A percentile compares a stretch with the other conserved stretches of the same genome.
These are phyloP conservation scores for Lacerta agilis DNA, from an alignment of 2,797 vertebrate species.

Conservation along the genomic window DNA sequence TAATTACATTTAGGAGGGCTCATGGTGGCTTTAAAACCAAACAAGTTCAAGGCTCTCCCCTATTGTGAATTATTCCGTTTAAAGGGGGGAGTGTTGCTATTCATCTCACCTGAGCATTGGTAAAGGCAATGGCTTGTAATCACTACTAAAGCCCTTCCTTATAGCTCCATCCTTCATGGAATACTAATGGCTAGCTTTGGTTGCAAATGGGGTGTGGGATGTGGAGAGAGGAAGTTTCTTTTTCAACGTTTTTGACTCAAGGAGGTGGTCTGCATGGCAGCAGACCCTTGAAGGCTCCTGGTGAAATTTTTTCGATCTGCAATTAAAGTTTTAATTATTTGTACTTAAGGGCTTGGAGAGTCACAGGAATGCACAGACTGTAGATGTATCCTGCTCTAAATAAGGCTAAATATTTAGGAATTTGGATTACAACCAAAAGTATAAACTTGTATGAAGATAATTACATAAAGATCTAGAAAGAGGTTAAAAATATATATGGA, in stretches of 20 bases:
- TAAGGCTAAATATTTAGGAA: too few species aligned
- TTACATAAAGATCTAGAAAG: too few species aligned
- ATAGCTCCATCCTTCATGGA: background rate
- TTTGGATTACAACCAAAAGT: too few species aligned
- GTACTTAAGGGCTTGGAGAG: background rate
- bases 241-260: background rate
- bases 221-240: background rate
- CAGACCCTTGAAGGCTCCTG: background rate
- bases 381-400: background rate
- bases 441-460: too few species aligned
- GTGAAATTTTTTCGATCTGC: background rate
- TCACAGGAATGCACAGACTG: background rate
- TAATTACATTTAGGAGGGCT: too few species aligned
- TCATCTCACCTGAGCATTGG: too few species aligned
- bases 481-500: too few species aligned
- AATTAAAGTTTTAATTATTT: conserved; percentile 6
- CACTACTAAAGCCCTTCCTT: background rate
- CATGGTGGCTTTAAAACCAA: background rate
- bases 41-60: background rate
- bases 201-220: too few species aligned
- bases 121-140: background rate
- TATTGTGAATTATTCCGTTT: too few species aligned
- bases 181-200: too few species aligned
- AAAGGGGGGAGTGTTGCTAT: too few species aligned
- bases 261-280: background rate